Evolutionary conservation across 2,797 vertebrate genomes (phyloP), one percentile per base, ranked within the genome.

Genomic region (Oophaga sylvatica): DNA sequence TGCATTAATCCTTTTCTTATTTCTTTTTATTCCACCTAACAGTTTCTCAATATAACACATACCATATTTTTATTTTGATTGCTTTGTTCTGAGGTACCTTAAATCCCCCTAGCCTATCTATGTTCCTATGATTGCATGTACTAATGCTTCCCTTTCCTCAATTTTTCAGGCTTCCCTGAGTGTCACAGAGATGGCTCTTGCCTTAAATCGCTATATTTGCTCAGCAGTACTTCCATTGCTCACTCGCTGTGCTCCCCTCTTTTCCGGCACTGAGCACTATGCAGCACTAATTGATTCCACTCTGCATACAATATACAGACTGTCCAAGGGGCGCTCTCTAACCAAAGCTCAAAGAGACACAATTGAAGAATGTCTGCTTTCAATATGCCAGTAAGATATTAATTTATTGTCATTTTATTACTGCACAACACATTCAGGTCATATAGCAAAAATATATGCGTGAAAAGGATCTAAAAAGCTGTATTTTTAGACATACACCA

Each of bases 281-380:
- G 96, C 96, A 67, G 93, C 96, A 83, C 94, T 99, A 81, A 96
- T 99, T 62, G 98, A 99, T 94, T 98, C 98, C 89, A 98, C 94
- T 0, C 96, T 99, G 68, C 97, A 99, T 93, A 99, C 98, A 84
- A 97, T 99, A 92, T 99, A 99, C 87, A 95, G 97, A 83, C 95
- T 99, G 19, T 99, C 97, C 91, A 99, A 99, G 90, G 98, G 98
- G 20, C 97, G 97, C 0, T 97, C 97, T 0, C 97, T 99, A 92
- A 99, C 98, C 81, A 99, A 99, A 93, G 98, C 98, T 35, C 98
- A 99, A 90, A 95, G 98, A 89, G 98, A 99, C 31, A 97, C 98
- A 73, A 99, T 99, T 76, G 98, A 99, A 93, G 98, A 99, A 92
- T 99, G 98, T 89, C 93, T 99, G 88, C 96, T 99, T 86, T 95